Evolutionary conservation across 2,888 invertebrate species (phyloP).

Genomic region (Drosophila anceps): DNA sequence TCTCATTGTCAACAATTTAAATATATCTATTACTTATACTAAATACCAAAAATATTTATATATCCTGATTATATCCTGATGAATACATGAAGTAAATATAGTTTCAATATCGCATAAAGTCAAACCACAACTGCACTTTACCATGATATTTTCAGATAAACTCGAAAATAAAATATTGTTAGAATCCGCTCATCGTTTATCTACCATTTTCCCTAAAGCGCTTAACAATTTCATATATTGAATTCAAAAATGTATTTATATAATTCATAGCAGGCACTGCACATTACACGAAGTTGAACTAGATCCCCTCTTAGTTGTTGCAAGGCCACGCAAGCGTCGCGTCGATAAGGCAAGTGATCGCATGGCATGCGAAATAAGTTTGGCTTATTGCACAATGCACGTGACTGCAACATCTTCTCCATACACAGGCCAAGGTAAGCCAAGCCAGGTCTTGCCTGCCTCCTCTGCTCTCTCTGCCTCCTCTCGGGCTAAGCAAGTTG

Average conservation of each 20-base stretch:
- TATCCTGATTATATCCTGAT: background rate
- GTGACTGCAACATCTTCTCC: constrained; percentile 59
- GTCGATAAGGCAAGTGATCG: constrained; percentile 61
- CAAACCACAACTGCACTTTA: too few species aligned
- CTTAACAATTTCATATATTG: background rate
- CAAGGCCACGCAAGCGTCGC: constrained; percentile 48
- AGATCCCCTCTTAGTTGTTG: constrained; percentile 4
- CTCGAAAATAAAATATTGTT: background rate
- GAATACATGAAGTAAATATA: too few species aligned
- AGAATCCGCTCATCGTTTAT: background rate
- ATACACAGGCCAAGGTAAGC: constrained; percentile 1
- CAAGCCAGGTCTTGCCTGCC: background rate
- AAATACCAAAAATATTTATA: background rate
- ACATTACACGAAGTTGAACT: constrained; percentile 6
- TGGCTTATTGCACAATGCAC: constrained; percentile 72
- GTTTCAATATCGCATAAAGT: too few species aligned
- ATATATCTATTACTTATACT: background rate
- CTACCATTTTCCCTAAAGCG: background rate
- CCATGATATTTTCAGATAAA: background rate
- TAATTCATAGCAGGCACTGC: background rate
- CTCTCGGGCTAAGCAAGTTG: constrained; percentile 33
- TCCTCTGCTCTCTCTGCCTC: background rate
- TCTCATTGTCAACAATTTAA: background rate
- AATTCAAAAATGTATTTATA: background rate
- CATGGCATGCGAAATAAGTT: constrained; percentile 74